These are phyloP conservation scores for Hofmannophila pseudospretella DNA, from an alignment of 2,888 invertebrate genomes.

Conservation along the genomic window DNA sequence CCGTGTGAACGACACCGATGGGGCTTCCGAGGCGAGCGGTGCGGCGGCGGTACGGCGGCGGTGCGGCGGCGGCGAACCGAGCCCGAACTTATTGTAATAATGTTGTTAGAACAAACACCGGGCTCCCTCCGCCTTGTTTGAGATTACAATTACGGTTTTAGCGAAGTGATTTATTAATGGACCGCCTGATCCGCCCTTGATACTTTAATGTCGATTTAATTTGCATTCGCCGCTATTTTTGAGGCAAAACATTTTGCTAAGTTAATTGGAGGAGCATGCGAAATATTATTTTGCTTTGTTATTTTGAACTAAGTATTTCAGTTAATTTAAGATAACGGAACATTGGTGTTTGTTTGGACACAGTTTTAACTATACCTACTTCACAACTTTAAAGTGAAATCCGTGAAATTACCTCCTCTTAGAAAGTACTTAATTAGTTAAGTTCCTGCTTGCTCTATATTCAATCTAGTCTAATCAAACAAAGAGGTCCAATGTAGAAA, in stretches of 20 bases:
- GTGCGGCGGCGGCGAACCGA: slow-evolving; percentile 46
- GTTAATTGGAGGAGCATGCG: slow-evolving; percentile 7
- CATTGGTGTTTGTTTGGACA: no score
- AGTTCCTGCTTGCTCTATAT: no score
- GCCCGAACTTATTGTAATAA: slow-evolving; percentile 75
- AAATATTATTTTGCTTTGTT: not conserved
- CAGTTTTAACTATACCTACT: no score
- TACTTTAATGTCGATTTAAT: slow-evolving; percentile 75
- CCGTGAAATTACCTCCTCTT: no score
- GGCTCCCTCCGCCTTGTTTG: slow-evolving; percentile 70
- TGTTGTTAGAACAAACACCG: slow-evolving; percentile 76
- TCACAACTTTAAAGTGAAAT: no score
- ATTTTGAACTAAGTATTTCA: slow-evolving; percentile 5
- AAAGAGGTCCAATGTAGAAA: no score
- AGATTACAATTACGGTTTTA: slow-evolving; percentile 78
- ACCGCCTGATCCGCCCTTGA: slow-evolving; percentile 74
- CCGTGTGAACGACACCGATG: slow-evolving; percentile 42
- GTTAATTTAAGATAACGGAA: no score
- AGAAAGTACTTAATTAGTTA: no score
- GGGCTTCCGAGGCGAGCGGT: slow-evolving; percentile 22
- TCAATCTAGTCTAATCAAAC: no score
- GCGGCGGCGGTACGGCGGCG: slow-evolving; percentile 35
- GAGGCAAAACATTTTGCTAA: slow-evolving; percentile 6
- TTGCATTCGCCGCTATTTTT: slow-evolving; percentile 43
- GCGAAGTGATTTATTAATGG: slow-evolving; percentile 78